Base-by-base conservation (phyloP, 2,888 invertebrate genomes). In the Oxytorus armatus region DNA sequence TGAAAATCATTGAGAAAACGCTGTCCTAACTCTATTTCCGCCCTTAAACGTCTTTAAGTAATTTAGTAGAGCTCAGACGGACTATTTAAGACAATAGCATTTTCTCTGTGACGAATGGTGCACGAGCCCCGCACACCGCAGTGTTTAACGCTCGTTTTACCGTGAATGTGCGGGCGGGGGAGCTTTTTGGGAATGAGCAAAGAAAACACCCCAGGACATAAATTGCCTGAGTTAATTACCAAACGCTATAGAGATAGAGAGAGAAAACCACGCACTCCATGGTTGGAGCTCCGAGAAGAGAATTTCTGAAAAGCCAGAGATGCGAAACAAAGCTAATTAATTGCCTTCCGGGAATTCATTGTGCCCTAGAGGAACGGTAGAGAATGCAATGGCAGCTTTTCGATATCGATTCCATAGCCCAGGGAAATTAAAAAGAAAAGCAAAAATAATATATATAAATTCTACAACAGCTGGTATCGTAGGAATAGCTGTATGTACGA, bases 191-290 rank as follows among this genome's bases (percentile, higher is more conserved):
- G 42, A 18, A 16, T 65, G 61, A 70, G 21, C 47, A 61, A 23
- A 51, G 47, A 68, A 47, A 68, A 36, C n/a, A n/a, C 36, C n/a
- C 57, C 0, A 33, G 76, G 65, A 82, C 77, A 82, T 82, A 82
- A 82, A 82, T 82, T 82, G 82, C 77, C 65, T 73, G 65, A 63
- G 82, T 79, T 82, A 82, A 82, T 82, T 82, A 79, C 79, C 77
- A 33, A 42, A 61, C 29, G 33, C 55, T 29, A 39, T 10, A 55
- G 23, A 49, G 33, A 29, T 16, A 49, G 65, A 44, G 47, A 57
- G 65, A 63, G 55, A 66, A 36, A 49, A 66, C 49, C 66, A 74
- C 65, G 55, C 55, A 65, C 44, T 49, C 0, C 14, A 47, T 29
- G 51, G 51, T 36, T 36, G 10, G 36, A 36, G 4, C 36, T 36